Base-by-base conservation (phyloP, 2,113 vertebrate genomes). In the Eptesicus fuscus region DNA sequence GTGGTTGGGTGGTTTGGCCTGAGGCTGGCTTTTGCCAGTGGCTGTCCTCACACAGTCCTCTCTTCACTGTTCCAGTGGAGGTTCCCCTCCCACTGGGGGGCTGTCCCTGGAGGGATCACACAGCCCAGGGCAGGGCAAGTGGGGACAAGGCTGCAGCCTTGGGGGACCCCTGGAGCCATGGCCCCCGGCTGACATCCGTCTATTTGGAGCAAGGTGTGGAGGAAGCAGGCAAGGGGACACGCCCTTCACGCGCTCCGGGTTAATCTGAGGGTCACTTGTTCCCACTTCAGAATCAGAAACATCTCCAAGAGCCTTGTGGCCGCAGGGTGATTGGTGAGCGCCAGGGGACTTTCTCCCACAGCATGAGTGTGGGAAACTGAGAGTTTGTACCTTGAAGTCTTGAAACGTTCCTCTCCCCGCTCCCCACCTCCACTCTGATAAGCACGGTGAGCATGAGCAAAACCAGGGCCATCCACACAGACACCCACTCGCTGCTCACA, bases 1-100 rank as follows among this genome's bases (percentile, higher is more conserved):
- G 65, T 0, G 6, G 65, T n/a, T 11, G 0, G 16, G 2, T 9
- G 61, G 56, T 30, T 3, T 18, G 61, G 73, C n/a, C 53, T 2
- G 7, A 70, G 22, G 32, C 13, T 1, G 42, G 28, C 20, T 8
- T 61, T 14, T 23, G 70, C 32, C 17, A 3, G 20, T 2, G 49
- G 20, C 77, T 67, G 76, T 67, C 56, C 44, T 32, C 85, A 6
- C 32, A 20, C n/a, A 2, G 18, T 2, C 77, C 25, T 73, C 61
- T 69, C 69, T 37, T 40, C 32, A 4, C 22, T 8, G 11, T 71
- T 47, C 7, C n/a, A 12, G 42, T 0, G 18, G 23, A 42, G 32
- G 56, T 37, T 35, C 18, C 20, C 47, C 42, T 51, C 51, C 25
- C 20, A 23, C 14, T 7, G 28, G 42, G 76, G 13, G 47, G 32